Evolutionary conservation across 1,140 invertebrate genomes (phyloP).

Genomic region (Thaumetopoea pityocampa): DNA sequence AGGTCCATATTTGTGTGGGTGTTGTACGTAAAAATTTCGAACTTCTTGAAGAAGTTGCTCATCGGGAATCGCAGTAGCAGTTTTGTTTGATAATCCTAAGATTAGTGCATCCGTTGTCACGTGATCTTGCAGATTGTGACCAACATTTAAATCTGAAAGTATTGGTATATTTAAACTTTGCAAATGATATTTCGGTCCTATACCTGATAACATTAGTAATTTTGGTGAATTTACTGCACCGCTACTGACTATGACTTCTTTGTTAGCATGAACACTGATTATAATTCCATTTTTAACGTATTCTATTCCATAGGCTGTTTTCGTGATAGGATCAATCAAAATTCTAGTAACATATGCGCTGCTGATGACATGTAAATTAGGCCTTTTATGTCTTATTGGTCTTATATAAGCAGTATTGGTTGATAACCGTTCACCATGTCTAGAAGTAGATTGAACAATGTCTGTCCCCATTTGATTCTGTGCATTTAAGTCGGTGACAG

Average conservation of each 20-base stretch:
- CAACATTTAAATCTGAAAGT: constrained; percentile 80
- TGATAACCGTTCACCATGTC: constrained; percentile 81
- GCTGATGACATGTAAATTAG: constrained; percentile 84
- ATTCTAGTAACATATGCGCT: constrained; percentile 83
- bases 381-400: constrained; percentile 80
- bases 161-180: constrained; percentile 77
- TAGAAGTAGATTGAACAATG: constrained; percentile 77
- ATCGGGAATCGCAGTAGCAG: constrained; percentile 55
- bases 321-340: constrained; percentile 82
- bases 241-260: constrained; percentile 85
- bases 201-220: constrained; percentile 84
- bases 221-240: constrained; percentile 85
- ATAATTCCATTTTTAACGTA: constrained; percentile 78
- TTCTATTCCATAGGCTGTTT: constrained; percentile 83
- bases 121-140: constrained; percentile 90
- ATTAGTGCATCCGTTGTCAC: constrained; percentile 77
- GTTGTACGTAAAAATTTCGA: constrained; percentile 66
- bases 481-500: constrained; percentile 76
- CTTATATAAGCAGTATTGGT: constrained; percentile 84
- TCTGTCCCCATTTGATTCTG: constrained; percentile 77
- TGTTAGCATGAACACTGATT: constrained; percentile 71
- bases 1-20: constrained; percentile 63
- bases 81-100: constrained; percentile 73
- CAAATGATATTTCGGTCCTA: constrained; percentile 81
- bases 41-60: constrained; percentile 71